Evolutionary conservation across 1,140 invertebrate species (phyloP).

Genomic region (Dreissena rostriformis): DNA sequence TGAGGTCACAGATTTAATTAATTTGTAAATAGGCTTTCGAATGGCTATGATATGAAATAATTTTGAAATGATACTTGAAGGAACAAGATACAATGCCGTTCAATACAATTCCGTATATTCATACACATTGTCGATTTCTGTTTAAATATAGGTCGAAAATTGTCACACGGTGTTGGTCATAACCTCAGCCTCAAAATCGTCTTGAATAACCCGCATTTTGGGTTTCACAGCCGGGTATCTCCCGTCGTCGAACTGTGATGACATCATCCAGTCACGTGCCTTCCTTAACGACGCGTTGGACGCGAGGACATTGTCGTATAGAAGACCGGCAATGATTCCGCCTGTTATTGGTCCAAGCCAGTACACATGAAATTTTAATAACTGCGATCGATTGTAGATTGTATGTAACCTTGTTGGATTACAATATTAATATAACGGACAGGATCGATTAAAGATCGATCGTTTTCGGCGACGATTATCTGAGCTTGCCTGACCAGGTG

Average conservation of each 20-base stretch:
- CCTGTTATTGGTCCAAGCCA: conserved; percentile 93
- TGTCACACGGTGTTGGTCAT: conserved; percentile 26
- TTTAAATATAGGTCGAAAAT: background rate
- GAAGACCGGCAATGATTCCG: conserved; percentile 87
- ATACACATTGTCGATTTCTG: background rate
- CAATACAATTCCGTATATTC: too few species aligned
- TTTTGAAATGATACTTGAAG: too few species aligned
- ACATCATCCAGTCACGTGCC: conserved; percentile 62
- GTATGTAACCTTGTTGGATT: too few species aligned
- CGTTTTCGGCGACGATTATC: too few species aligned
- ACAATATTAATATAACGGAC: too few species aligned
- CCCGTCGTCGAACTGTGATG: conserved; percentile 66
- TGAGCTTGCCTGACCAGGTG: too few species aligned
- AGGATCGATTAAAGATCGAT: too few species aligned
- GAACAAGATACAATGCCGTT: too few species aligned
- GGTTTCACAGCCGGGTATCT: conserved; percentile 62
- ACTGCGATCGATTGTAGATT: too few species aligned
- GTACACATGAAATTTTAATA: conserved; percentile 86
- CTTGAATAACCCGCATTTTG: conserved; percentile 58
- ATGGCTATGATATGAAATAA: too few species aligned
- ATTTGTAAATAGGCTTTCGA: too few species aligned
- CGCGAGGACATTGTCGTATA: conserved; percentile 89
- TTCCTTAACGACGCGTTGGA: conserved; percentile 67
- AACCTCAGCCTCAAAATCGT: conserved; percentile 35
- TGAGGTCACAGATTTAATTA: too few species aligned